A percentile compares a stretch with the other conserved stretches of the same genome.
phyloP scores from a whole-genome alignment of 2,888 invertebrate species.

The Pristionchus maxplancki region DNA sequence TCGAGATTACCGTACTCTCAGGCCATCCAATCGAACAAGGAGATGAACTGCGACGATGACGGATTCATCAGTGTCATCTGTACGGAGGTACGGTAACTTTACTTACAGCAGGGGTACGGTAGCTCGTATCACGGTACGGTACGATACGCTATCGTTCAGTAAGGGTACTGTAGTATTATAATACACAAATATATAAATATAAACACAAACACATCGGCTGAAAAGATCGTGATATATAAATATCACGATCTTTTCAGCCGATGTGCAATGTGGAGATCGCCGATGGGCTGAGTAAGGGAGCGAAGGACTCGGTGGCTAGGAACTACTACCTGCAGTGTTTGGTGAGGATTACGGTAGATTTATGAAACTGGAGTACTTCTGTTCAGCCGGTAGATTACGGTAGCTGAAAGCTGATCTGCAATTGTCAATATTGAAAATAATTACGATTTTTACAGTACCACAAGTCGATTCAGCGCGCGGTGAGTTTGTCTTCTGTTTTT shows the following conservation, averaged over 20 bases:
- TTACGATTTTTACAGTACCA: conserved; percentile 18
- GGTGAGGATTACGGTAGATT: not conserved
- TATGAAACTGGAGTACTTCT: too few species aligned
- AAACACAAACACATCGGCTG: too few species aligned
- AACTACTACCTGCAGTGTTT: not conserved
- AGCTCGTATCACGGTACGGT: not conserved
- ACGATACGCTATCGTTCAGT: too few species aligned
- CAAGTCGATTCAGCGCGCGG: conserved; percentile 27
- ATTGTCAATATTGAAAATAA: too few species aligned
- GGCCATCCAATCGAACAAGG: not conserved
- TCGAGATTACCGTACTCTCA: not conserved
- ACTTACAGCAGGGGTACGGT: not conserved
- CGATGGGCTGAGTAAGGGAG: not conserved
- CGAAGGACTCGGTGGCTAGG: not conserved
- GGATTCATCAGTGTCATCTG: not conserved
- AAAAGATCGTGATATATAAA: too few species aligned
- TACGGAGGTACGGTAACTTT: not conserved
- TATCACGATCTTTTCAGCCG: not conserved
- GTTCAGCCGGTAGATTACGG: too few species aligned
- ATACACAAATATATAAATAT: too few species aligned
- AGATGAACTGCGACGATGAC: not conserved
- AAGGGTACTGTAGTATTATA: too few species aligned
- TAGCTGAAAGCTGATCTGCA: too few species aligned
- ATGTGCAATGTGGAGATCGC: not conserved
- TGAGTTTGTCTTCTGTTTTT: not conserved